Evolutionary conservation across 2,797 vertebrate genomes (phyloP), one percentile per base, ranked within the genome.

Genomic region (Malurus splendens): DNA sequence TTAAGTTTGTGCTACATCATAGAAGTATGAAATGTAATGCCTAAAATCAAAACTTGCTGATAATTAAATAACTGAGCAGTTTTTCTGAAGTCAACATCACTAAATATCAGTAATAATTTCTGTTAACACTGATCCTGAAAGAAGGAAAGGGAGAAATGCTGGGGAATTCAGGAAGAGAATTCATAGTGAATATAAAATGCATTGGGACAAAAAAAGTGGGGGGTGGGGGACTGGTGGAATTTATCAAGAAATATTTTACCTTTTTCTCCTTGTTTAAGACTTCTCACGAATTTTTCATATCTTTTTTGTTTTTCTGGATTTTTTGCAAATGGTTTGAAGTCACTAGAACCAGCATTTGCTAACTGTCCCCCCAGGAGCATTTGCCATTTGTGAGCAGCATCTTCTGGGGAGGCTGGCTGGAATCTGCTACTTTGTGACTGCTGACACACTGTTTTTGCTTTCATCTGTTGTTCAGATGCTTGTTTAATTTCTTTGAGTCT

Each of bases 251-350:
- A 11, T 24, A 48, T 47, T 64, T 74, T 93, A 99, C 99, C 98
- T 97, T 94, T 98, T 86, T 98, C 94, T 30, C 98, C 99, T 87
- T 96, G 94, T 27, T 95, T 97, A 64, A 99, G 96, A 27, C 83
- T 95, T 87, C 50, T 94, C 94, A 99, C 95, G 95, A 98, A 99
- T 33, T 93, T 95, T 77, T 99, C 99, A 0, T 99, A 99, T 90
- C 99, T 97, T 8, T 96, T 98, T 96, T 99, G 99, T 90, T 99
- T 99, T 91, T 97, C 97, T 14, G 98, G 97, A 89, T 98, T 97
- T 81, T 96, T 98, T 74, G 98, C 97, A 50, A 99, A 99, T 3
- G 99, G 99, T 77, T 92, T 98, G 96, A 99, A 99, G 68, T 97
- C 96, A 93, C 97, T 98, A 2, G 97, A 93, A 83, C 87, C 89